A percentile compares a stretch with the other conserved stretches of the same genome.
Conservation (phyloP, 2,797 vertebrate genomes). For the Pseudotriccus pelzelni region DNA sequence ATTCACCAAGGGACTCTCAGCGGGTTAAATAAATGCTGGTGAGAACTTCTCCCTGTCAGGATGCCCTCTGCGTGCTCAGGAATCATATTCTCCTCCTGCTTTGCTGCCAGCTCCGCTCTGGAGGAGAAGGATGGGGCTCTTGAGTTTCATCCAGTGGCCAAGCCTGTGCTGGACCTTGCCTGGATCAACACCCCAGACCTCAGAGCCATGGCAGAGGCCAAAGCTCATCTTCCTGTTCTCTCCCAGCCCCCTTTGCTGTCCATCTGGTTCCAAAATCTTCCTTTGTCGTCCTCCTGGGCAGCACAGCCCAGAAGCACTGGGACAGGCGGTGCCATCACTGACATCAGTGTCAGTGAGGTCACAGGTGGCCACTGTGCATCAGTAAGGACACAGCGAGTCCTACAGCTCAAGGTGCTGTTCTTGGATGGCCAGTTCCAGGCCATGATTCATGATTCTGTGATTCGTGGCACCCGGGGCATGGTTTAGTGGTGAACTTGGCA, state of each 20-base stretch:
- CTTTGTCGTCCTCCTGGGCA: background rate
- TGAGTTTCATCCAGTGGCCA: background rate
- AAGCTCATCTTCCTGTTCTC: background rate
- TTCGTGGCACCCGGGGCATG: background rate
- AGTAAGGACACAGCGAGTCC: background rate
- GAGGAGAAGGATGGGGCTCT: background rate
- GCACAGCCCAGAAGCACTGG: too few species aligned
- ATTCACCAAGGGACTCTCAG: background rate
- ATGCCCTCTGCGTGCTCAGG: fast-evolving
- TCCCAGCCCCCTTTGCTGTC: background rate
- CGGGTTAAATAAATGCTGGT: background rate
- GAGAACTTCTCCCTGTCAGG: background rate
- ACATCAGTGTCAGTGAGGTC: background rate
- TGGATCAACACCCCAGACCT: fast-evolving
- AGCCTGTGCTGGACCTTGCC: background rate
- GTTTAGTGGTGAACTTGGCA: background rate
- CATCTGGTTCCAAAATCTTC: background rate
- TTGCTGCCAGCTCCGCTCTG: background rate
- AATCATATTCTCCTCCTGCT: fast-evolving
- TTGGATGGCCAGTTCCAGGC: background rate
- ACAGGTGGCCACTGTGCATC: background rate
- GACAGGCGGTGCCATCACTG: background rate
- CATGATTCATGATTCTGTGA: background rate
- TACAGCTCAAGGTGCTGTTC: background rate
- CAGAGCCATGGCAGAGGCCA: background rate